phyloP scores from a whole-genome alignment of 1,140 invertebrate species.

The Muscidifurax raptorellus region DNA sequence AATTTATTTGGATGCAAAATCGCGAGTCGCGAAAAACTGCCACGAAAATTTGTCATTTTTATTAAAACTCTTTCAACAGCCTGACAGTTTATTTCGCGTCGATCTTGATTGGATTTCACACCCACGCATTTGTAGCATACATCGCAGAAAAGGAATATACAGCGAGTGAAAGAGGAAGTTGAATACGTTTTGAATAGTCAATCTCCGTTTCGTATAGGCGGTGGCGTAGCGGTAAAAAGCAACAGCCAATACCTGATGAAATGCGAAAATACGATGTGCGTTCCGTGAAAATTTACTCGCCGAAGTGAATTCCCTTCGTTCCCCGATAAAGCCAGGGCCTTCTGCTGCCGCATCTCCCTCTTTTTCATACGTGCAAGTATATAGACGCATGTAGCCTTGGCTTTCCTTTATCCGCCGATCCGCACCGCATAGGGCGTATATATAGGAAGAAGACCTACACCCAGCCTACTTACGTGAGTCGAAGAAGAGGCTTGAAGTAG shows the following conservation, averaged over 20 bases:
- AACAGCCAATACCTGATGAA: conserved; percentile 33
- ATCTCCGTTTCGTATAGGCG: not conserved
- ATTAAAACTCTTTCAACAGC: not conserved
- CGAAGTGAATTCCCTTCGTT: not conserved
- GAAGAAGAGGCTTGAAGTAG: conserved; percentile 15
- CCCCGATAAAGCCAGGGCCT: conserved; percentile 10
- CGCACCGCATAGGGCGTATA: not conserved
- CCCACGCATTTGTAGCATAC: not conserved
- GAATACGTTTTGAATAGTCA: conserved; percentile 40
- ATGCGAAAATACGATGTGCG: conserved; percentile 30
- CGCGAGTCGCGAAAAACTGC: too few species aligned
- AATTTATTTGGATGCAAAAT: not conserved
- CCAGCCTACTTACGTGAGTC: conserved; percentile 11
- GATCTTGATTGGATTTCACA: conserved; percentile 2
- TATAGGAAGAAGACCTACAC: too few species aligned
- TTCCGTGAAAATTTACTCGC: conserved; percentile 23
- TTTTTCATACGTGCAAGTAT: not conserved
- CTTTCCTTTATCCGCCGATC: conserved; percentile 7
- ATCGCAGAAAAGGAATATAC: not conserved
- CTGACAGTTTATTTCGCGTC: not conserved
- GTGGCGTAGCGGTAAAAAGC: too few species aligned
- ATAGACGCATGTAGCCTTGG: not conserved
- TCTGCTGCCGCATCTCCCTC: not conserved
- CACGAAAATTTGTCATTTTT: too few species aligned
- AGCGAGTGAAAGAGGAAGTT: not conserved